Evolutionary conservation across 2,113 vertebrate genomes (phyloP), one percentile per base, ranked within the genome.

Genomic region (Erpornis zantholeuca): DNA sequence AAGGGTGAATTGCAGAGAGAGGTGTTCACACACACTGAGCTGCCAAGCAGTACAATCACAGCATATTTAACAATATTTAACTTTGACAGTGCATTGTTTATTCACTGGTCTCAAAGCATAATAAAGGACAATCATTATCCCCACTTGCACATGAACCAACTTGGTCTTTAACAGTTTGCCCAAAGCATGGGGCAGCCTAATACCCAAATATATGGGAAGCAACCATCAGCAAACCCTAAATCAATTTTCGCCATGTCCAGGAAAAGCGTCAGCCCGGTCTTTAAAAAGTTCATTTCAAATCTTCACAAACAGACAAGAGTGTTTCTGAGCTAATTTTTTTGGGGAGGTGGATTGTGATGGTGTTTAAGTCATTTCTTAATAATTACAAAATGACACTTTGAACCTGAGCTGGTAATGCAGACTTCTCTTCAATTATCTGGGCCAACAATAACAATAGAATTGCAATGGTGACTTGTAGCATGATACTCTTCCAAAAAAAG

Each of bases 281-380:
- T 84, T 59, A 54, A 38, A 82, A 8, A 53, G 15, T 40, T 68
- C 3, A 24, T 7, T 61, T 44, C 33, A 76, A 64, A 75, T 5
- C 8, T 82, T 76, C 29, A 63, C 36, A 52, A 35, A 17, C 24
- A 68, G 24, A 40, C 7, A 11, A 5, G 2, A 5, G 12, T 3
- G 11, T 3, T 77, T 85, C 52, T 31, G 31, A 19, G 8, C 42
- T 66, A 29, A 2, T 1, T 12, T 27, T 61, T 21, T 22, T 11
- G 1, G 27, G 24, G 4, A 1, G 3, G 29, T 28, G 40, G 57
- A 15, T 35, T 38, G 25, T 11, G 29, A 7, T 53, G 3, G 5
- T 33, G 23, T 28, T 52, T 9, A 83, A 92, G 63, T 31, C 20
- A 65, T 38, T 79, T 47, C 53, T 54, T 20, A 33, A 29, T 35